A percentile compares a stretch with the other conserved stretches of the same genome.
Conservation (phyloP, 2,888 invertebrate genomes). For the Anarsia innoxiella region DNA sequence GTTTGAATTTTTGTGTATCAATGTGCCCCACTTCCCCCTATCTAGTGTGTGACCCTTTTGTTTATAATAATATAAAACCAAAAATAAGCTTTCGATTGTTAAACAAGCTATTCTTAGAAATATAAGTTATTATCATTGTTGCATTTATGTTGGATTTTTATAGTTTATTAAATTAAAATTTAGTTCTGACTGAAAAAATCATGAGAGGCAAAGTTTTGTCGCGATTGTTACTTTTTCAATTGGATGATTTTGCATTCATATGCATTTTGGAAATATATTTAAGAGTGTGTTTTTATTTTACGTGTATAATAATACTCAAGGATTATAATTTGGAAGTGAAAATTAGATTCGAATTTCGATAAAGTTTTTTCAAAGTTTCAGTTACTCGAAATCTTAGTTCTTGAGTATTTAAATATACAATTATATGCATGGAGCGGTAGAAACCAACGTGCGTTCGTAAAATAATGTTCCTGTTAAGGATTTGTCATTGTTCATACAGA, state of each 20-base stretch:
- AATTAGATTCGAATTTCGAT: too few relatives aligned
- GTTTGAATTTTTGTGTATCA: too few relatives aligned
- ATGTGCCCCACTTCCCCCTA: too few relatives aligned
- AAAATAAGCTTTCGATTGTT: constrained; percentile 6
- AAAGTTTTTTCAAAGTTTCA: too few relatives aligned
- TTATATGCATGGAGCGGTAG: constrained; percentile 17
- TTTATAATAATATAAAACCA: constrained; percentile 4
- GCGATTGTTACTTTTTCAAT: neutral
- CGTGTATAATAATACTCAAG: neutral
- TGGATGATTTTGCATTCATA: neutral
- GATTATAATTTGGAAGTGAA: too few relatives aligned
- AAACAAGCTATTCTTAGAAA: constrained; percentile 8
- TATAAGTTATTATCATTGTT: constrained; percentile 16
- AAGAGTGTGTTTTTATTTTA: neutral
- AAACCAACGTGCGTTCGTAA: constrained; percentile 24
- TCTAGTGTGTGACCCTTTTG: too few relatives aligned
- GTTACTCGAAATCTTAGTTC: too few relatives aligned
- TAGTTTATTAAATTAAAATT: constrained; percentile 16
- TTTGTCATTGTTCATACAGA: too few relatives aligned
- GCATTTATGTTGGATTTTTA: constrained; percentile 22
- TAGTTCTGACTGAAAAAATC: neutral
- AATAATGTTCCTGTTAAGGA: constrained; percentile 59
- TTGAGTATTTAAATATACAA: neutral
- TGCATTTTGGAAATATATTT: neutral
- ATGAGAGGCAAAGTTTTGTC: neutral